Percentiles rank a stretch among this genome's conserved stretches.
Evolutionary conservation across 2,797 vertebrate species (phyloP).

Genomic region (Spondyliosoma cantharus): DNA sequence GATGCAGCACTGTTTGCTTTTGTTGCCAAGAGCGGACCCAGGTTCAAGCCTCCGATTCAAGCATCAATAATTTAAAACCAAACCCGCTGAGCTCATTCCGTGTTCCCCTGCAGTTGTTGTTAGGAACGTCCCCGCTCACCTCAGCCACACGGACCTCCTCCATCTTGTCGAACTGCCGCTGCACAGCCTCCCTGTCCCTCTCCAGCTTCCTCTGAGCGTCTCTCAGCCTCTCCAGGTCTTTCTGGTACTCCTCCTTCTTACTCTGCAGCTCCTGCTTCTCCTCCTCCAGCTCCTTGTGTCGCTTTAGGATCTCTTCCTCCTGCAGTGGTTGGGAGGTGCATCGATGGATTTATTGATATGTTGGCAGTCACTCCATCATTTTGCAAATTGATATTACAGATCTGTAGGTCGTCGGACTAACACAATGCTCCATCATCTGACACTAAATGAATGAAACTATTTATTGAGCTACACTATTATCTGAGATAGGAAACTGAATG

Average conservation of each 20-base stretch:
- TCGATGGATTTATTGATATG: conserved; percentile 43
- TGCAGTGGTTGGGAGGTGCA: conserved; percentile 62
- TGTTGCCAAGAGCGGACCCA: neutral
- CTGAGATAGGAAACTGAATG: neutral
- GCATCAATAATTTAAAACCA: conserved; percentile 33
- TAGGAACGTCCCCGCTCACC: conserved; percentile 55
- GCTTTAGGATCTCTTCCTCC: conserved; percentile 84
- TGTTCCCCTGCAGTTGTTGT: conserved; percentile 23
- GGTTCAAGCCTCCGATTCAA: conserved; percentile 30
- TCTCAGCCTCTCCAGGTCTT: conserved; percentile 90
- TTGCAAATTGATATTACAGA: neutral
- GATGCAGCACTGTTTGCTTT: neutral
- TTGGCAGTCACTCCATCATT: neutral
- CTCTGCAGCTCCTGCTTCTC: conserved; percentile 86
- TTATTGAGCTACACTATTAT: neutral
- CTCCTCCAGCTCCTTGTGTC: conserved; percentile 82
- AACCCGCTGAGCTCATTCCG: conserved; percentile 6
- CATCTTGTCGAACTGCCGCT: conserved; percentile 83
- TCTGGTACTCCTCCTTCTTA: conserved; percentile 90
- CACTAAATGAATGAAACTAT: neutral
- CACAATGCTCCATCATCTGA: neutral
- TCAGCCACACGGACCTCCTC: conserved; percentile 80
- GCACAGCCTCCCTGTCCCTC: conserved; percentile 87
- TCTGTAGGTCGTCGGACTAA: neutral
- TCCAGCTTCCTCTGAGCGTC: conserved; percentile 91